phyloP scores from a whole-genome alignment of 2,888 invertebrate genomes.

The Acholoe squamosa region DNA sequence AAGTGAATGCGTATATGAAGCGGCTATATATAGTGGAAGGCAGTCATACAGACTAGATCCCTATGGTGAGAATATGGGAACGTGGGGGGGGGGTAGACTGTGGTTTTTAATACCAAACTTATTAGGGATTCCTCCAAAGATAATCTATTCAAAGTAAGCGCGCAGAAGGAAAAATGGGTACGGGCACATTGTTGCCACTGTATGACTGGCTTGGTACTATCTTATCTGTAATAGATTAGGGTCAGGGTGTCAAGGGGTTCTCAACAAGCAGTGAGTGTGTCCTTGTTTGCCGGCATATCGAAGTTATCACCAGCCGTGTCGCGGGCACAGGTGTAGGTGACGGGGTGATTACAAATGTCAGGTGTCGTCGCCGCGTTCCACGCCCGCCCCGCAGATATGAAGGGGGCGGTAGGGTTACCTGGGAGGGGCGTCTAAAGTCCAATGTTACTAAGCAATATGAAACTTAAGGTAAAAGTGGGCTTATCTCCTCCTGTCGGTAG shows the following conservation, averaged over 20 bases:
- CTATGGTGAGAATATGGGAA: too few relatives aligned
- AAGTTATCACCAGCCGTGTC: conserved; percentile 3
- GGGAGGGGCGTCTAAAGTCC: conserved; percentile 1
- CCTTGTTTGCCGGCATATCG: conserved; percentile 28
- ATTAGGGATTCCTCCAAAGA: too few relatives aligned
- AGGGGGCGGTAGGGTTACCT: background rate
- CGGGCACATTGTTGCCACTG: too few relatives aligned
- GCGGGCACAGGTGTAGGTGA: background rate
- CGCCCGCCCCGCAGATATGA: background rate
- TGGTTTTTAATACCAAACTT: too few relatives aligned
- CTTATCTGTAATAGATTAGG: conserved; percentile 26
- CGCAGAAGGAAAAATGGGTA: too few relatives aligned
- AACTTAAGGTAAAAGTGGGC: background rate
- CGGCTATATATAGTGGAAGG: too few relatives aligned
- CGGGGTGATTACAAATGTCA: background rate
- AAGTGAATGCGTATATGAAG: too few relatives aligned
- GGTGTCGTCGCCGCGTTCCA: background rate
- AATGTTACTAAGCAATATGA: background rate
- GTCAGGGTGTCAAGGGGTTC: conserved; percentile 17
- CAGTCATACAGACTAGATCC: too few relatives aligned
- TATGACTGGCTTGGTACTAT: background rate
- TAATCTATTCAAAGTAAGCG: too few relatives aligned
- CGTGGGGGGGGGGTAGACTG: too few relatives aligned
- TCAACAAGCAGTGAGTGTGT: conserved; percentile 25
- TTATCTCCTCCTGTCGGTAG: conserved; percentile 1